Evolutionary conservation across 2,888 invertebrate genomes (phyloP).

Genomic region (Sepiola atlantica): DNA sequence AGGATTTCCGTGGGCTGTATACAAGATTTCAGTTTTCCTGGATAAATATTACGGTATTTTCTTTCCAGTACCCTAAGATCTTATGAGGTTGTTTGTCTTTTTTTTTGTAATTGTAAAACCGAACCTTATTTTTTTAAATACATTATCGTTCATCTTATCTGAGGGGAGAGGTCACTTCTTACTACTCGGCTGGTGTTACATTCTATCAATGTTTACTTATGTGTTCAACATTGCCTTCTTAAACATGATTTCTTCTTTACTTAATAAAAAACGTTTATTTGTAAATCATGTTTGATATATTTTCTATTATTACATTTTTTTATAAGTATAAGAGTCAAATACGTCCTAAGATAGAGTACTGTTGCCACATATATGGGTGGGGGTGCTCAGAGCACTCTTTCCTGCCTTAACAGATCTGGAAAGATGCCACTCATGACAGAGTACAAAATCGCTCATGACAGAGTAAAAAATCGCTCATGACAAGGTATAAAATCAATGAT

Average conservation of each 20-base stretch:
- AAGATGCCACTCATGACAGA: too few species aligned
- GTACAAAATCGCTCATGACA: too few species aligned
- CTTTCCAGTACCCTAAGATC: background rate
- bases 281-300: background rate
- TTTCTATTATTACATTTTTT: conserved; percentile 25
- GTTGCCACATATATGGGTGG: too few species aligned
- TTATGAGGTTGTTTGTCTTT: background rate
- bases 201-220: background rate
- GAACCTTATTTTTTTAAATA: too few species aligned
- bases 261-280: background rate
- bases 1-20: conserved; percentile 87
- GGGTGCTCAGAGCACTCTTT: too few species aligned
- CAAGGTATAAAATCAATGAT: too few species aligned
- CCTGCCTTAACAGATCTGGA: too few species aligned
- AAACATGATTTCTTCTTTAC: background rate
- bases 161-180: background rate
- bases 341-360: background rate
- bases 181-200: background rate
- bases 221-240: background rate
- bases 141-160: too few species aligned
- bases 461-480: too few species aligned
- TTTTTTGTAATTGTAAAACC: too few species aligned
- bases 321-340: too few species aligned
- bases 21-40: conserved; percentile 91
- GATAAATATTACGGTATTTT: conserved; percentile 82